Evolutionary conservation across 2,113 vertebrate genomes (phyloP).

Genomic region (Serranochromis macrocephalus): DNA sequence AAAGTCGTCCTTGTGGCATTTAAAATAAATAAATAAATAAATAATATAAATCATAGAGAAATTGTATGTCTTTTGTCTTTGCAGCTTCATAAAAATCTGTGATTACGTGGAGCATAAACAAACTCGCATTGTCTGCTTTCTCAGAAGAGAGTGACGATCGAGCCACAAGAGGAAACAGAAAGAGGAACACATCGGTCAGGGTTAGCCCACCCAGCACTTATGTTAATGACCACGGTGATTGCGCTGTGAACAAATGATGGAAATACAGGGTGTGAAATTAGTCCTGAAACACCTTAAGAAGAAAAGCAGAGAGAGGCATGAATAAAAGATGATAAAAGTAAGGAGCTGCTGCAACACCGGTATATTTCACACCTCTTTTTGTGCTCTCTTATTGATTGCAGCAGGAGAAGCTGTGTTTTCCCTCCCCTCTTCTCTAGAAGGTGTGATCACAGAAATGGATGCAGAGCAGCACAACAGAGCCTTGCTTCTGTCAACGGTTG

Average conservation of each 20-base stretch:
- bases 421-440: neutral
- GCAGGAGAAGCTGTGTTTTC: neutral
- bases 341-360: neutral
- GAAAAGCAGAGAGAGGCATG: neutral
- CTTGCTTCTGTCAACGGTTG: neutral
- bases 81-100: neutral
- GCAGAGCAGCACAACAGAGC: neutral
- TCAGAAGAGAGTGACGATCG: neutral
- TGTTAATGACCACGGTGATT: neutral
- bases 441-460: neutral
- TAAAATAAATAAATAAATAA: neutral
- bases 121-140: neutral
- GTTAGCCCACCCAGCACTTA: neutral
- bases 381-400: neutral
- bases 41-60: neutral
- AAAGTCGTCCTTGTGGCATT: neutral
- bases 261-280: neutral
- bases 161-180: neutral
- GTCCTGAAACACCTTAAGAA: neutral
- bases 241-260: neutral
- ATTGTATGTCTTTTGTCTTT: neutral
- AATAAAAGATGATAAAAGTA: neutral
- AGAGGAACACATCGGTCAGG: neutral
- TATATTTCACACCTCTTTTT: neutral
- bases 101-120: neutral